phyloP scores from a whole-genome alignment of 2,888 invertebrate genomes.

The Cancer borealis region DNA sequence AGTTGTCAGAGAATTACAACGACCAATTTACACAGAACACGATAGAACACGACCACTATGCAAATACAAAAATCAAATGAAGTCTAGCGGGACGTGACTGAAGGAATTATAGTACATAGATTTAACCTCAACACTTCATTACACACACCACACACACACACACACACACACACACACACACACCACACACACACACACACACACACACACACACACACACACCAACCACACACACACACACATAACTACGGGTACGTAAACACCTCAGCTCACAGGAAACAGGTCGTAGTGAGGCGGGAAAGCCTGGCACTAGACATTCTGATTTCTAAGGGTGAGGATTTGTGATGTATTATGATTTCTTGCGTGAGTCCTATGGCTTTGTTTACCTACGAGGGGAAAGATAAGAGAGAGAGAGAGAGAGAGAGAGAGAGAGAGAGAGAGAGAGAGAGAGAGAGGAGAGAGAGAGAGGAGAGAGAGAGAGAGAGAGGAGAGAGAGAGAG shows the following conservation, averaged over 20 bases:
- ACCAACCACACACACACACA: no score
- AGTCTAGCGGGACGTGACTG: not conserved
- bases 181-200: not conserved
- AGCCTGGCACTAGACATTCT: no score
- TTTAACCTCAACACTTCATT: not conserved
- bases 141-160: not conserved
- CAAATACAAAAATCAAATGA: not conserved
- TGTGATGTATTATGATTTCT: no score
- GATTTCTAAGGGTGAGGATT: no score
- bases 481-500: not conserved
- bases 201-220: not conserved
- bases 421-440: constrained; percentile 20
- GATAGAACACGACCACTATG: not conserved
- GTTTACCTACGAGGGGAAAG: not conserved
- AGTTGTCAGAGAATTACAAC: not conserved
- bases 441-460: constrained; percentile 14
- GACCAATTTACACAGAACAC: not conserved
- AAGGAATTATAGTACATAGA: not conserved
- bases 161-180: not conserved
- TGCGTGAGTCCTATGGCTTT: no score
- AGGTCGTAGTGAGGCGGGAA: no score
- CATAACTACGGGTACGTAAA: no score
- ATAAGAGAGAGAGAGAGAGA: not conserved
- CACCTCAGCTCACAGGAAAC: no score
- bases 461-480: not conserved